Percentiles rank a stretch among this genome's conserved stretches.
Conservation (phyloP, 1,140 invertebrate species). For the Lethocerus indicus region DNA sequence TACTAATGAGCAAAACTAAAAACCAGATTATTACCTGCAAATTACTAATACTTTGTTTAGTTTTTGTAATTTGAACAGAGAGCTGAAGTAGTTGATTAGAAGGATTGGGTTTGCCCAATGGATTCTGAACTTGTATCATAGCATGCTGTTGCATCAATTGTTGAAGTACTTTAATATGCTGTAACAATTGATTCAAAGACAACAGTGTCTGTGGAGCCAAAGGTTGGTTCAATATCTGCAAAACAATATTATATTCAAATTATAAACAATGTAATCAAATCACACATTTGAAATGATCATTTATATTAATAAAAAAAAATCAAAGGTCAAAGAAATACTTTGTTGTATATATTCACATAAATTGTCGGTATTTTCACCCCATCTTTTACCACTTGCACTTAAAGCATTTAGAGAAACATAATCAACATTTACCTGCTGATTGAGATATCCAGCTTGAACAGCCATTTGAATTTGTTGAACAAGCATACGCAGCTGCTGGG, state of each 20-base stretch:
- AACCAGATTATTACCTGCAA: slow-evolving; percentile 37
- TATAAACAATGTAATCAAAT: not conserved
- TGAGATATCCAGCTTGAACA: slow-evolving; percentile 76
- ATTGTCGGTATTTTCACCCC: too few species aligned
- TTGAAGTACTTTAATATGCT: slow-evolving; percentile 69
- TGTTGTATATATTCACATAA: too few species aligned
- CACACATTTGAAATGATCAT: too few species aligned
- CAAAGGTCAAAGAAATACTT: not conserved
- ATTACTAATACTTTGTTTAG: slow-evolving; percentile 83
- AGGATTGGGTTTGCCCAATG: slow-evolving; percentile 33
- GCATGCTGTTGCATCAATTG: slow-evolving; percentile 44
- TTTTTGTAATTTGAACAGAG: slow-evolving; percentile 72
- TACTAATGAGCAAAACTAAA: not conserved
- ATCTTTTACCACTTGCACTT: too few species aligned
- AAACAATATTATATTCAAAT: slow-evolving; percentile 1
- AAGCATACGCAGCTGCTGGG: slow-evolving; percentile 76
- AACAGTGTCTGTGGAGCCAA: slow-evolving; percentile 83
- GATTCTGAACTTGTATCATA: slow-evolving; percentile 24
- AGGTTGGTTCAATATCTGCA: slow-evolving; percentile 79
- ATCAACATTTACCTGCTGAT: slow-evolving; percentile 36
- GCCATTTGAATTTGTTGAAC: slow-evolving; percentile 91
- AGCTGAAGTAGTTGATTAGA: slow-evolving; percentile 46
- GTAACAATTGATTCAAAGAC: slow-evolving; percentile 70
- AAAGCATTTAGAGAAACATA: too few species aligned
- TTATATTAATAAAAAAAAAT: not conserved